Evolutionary conservation across 1,140 invertebrate genomes (phyloP), one percentile per base, ranked within the genome.

Genomic region (Araneus ventricosus): DNA sequence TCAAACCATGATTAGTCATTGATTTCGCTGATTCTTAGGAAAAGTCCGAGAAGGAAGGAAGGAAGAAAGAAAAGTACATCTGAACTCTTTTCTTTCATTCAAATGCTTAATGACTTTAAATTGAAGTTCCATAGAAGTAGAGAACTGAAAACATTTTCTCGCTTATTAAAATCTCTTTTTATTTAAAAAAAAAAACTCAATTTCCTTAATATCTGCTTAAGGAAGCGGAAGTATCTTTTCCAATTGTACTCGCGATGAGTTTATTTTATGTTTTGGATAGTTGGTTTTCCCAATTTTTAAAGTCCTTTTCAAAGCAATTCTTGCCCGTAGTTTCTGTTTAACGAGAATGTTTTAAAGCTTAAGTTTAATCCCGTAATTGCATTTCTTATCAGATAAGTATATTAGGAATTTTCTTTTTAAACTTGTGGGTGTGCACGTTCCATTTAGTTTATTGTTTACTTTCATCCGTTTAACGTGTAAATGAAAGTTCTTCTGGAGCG

Each of bases 221-320:
- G 70, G 70, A 75, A 75, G 70, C 70, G 70, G 70, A 75, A 75
- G 70, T 75, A 75, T 34, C 1, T 75, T 10, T 75, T 20, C 67
- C 30, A 34, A 34, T 34, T 34, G 30, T 37, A 34, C 30, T 37
- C 14, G 10, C 17, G 30, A 37, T 30, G 70, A 75, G 30, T 75
- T 75, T 5, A 20, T 63, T n/a, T 20, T 3, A 20, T 75, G 10
- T 37, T 37, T 37, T 75, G 17, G 8, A 34, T 20, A 37, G 8
- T 67, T 27, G 24, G 24, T 27, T 27, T 67, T 67, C 63, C 7
- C 7, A 67, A 10, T 27, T 27, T 27, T 67, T 7, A 27, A 67
- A 67, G 27, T 27, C 27, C 63, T 67, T 67, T 24, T 67, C 27
- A 67, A 8, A 27, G 14, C 7, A 27, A 27, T 5, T 61, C 24